These are phyloP conservation scores for Lithophane socia DNA, from an alignment of 2,888 invertebrate genomes.

Conservation along the genomic window DNA sequence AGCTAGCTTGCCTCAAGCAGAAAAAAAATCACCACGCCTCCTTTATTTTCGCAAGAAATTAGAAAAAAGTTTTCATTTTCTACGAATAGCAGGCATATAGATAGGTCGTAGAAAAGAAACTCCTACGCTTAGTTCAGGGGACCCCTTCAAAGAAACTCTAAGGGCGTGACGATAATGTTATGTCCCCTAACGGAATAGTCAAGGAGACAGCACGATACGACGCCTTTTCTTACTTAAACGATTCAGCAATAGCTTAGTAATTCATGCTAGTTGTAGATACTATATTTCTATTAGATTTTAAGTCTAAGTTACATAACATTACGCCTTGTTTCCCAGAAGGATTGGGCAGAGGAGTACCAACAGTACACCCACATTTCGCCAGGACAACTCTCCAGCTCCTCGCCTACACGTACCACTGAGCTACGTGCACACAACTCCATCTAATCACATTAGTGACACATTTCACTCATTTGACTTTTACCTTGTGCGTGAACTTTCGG, in stretches of 20 bases:
- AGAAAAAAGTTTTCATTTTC: conserved; percentile 15
- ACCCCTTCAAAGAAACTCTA: conserved; percentile 26
- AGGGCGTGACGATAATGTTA: conserved; percentile 43
- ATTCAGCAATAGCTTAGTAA: not conserved
- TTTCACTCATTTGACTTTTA: conserved; percentile 20
- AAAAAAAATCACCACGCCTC: not conserved
- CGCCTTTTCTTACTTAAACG: not conserved
- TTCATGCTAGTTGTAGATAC: no score
- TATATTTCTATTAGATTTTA: not conserved
- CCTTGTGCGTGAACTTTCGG: conserved; percentile 7
- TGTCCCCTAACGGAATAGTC: conserved; percentile 25
- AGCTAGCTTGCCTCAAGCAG: not conserved
- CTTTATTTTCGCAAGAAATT: not conserved
- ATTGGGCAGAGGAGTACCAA: no score
- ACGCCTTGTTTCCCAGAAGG: no score
- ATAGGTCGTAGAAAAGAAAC: conserved; percentile 18
- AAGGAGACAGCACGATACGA: not conserved
- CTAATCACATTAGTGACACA: conserved; percentile 22
- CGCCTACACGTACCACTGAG: not conserved
- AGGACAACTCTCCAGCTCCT: not conserved
- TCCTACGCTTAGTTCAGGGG: conserved; percentile 13
- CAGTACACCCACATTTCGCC: no score
- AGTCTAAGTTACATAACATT: not conserved
- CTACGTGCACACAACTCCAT: conserved; percentile 1
- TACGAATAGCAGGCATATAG: not conserved